These are phyloP conservation scores for Pollimyrus isidori DNA, from an alignment of 2,113 vertebrate genomes.

Conservation along the genomic window DNA sequence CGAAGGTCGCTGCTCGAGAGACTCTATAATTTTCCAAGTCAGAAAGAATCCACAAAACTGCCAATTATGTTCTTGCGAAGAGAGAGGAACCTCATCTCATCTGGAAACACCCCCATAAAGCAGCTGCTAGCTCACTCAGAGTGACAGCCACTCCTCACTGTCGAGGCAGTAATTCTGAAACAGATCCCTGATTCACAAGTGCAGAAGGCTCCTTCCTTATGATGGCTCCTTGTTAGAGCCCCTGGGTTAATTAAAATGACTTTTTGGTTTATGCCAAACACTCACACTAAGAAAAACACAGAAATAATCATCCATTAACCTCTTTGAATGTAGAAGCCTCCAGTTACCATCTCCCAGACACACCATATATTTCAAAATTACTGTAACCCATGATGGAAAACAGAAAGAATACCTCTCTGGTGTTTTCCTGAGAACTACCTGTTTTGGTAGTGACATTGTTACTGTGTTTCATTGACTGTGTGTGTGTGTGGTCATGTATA, in stretches of 20 bases:
- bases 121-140: background rate
- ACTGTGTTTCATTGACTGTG: background rate
- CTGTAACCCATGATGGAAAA: background rate
- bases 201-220: background rate
- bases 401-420: background rate
- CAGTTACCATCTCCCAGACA: background rate
- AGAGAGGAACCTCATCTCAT: background rate
- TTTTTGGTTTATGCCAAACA: background rate
- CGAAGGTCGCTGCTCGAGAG: background rate
- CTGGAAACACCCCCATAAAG: background rate
- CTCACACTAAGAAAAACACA: background rate
- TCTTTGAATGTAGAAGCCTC: background rate
- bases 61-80: background rate
- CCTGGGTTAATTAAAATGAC: background rate
- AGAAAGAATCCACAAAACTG: background rate
- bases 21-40: slow-evolving; percentile 4
- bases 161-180: background rate
- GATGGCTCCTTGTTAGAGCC: background rate
- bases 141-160: background rate
- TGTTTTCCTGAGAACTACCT: background rate
- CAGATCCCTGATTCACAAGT: background rate
- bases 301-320: background rate
- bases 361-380: background rate
- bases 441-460: background rate
- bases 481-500: background rate